Evolutionary conservation across 2,797 vertebrate species (phyloP), one percentile per base, ranked within the genome.

Genomic region (Trematomus bernacchii): DNA sequence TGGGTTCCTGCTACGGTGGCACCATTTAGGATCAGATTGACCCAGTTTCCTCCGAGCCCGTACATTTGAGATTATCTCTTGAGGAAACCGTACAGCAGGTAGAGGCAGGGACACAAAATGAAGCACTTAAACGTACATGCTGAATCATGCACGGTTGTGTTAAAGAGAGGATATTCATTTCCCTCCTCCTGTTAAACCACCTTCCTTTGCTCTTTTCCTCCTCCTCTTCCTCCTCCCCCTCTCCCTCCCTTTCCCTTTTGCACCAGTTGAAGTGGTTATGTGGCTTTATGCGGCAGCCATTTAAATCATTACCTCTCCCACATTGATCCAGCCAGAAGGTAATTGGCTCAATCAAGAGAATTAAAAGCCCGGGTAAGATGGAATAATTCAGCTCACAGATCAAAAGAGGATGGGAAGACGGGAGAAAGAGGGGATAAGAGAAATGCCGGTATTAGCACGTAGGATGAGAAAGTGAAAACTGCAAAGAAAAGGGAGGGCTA

Each of bases 271-370:
- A 85, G 87, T 84, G 82, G 87, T 85, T 91, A 71, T 89, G 85
- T 91, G 87, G 83, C 82, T 91, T 93, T 86, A 92, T 91, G 80
- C 67, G 33, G 88, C 78, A 89, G 88, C 88, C 89, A 91, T 93
- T 93, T 92, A 92, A 91, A 93, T 93, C 89, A 92, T 92, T 93
- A 93, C 92, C 90, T 93, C 92, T 84, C 85, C 87, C 85, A 87
- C 92, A 92, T 92, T 94, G 90, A 93, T 93, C 86, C 85, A 91
- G 77, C 86, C 87, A 89, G 89, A 90, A 92, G 90, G 89, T 93
- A 94, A 93, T 93, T 92, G 92, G 91, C 89, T 92, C 92, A 94
- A 94, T 94, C 92, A 91, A 86, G 89, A 91, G 89, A 92, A 92
- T 93, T 93, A 93, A 93, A 94, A 93, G 89, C 87, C 85, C 14